A percentile compares a stretch with the other conserved stretches of the same genome.
Conservation (phyloP, 2,113 vertebrate genomes). For the Mionectes macconnelli region DNA sequence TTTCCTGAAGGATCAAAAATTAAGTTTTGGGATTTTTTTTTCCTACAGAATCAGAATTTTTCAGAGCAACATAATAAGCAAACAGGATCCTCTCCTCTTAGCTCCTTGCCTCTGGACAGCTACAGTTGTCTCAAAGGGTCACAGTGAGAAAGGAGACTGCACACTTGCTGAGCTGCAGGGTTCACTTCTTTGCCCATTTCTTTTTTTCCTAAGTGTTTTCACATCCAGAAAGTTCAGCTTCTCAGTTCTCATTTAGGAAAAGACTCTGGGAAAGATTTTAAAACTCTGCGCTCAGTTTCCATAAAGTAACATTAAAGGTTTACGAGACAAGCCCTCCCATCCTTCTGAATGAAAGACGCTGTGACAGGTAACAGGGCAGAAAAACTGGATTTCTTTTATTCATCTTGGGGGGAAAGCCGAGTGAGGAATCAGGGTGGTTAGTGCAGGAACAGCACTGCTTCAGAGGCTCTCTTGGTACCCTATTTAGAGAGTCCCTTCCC, state of each 20-base stretch:
- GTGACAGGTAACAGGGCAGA: background rate
- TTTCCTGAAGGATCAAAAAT: background rate
- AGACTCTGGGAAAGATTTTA: background rate
- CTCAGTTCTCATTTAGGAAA: background rate
- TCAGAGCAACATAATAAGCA: background rate
- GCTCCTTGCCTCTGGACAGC: background rate
- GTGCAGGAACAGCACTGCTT: rapidly evolving
- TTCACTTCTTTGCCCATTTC: background rate
- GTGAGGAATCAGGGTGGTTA: background rate
- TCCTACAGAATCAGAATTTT: background rate
- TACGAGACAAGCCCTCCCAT: background rate
- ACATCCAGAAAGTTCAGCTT: background rate
- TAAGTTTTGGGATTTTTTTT: background rate
- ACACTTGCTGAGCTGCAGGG: background rate
- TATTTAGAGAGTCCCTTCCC: background rate
- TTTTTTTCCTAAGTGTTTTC: background rate
- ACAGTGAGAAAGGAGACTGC: background rate
- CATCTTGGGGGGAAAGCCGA: rapidly evolving
- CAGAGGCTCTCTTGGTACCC: background rate
- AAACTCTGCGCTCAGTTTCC: background rate
- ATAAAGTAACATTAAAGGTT: background rate
- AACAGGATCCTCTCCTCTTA: background rate
- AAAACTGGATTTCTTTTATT: background rate
- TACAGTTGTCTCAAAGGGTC: background rate
- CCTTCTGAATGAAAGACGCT: background rate